These are phyloP conservation scores for Aepyceros melampus DNA, from an alignment of 2,113 vertebrate genomes.

Conservation along the genomic window DNA sequence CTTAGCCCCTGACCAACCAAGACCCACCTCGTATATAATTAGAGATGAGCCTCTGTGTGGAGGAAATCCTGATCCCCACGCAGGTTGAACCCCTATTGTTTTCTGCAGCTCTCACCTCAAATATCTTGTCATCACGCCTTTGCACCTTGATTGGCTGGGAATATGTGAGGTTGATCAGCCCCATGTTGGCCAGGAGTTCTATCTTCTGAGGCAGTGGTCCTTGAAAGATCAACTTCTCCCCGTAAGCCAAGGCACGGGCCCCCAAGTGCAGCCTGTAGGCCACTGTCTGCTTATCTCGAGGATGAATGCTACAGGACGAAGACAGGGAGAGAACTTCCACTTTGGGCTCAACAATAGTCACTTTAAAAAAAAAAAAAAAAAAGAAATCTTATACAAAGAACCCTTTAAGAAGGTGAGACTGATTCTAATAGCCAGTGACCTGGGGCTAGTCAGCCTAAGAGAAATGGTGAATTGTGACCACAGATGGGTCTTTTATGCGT, in stretches of 20 bases:
- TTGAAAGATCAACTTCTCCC: slow-evolving; percentile 83
- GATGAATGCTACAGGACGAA: slow-evolving; percentile 85
- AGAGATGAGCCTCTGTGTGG: not conserved
- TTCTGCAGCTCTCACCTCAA: slow-evolving; percentile 83
- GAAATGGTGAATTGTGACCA: not conserved
- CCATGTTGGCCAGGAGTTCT: not conserved
- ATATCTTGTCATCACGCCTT: slow-evolving; percentile 49
- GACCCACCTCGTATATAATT: not conserved
- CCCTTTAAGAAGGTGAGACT: not conserved
- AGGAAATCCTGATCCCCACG: not conserved
- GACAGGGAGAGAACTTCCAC: not conserved
- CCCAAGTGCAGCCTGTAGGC: slow-evolving; percentile 87
- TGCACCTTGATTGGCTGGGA: slow-evolving; percentile 78
- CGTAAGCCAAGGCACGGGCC: slow-evolving; percentile 88
- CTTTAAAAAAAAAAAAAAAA: not conserved
- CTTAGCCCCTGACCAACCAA: not conserved
- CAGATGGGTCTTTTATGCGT: not conserved
- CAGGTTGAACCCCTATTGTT: not conserved
- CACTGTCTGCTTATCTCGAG: slow-evolving; percentile 89
- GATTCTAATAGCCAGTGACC: not conserved
- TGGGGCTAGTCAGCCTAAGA: not conserved
- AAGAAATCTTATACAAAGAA: not conserved
- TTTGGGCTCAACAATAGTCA: not conserved
- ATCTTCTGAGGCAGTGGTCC: slow-evolving; percentile 85
- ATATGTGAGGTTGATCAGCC: slow-evolving; percentile 82